Percentiles rank a stretch among this genome's conserved stretches.
Evolutionary conservation across 2,888 invertebrate species (phyloP).

Genomic region (Allacma fusca): DNA sequence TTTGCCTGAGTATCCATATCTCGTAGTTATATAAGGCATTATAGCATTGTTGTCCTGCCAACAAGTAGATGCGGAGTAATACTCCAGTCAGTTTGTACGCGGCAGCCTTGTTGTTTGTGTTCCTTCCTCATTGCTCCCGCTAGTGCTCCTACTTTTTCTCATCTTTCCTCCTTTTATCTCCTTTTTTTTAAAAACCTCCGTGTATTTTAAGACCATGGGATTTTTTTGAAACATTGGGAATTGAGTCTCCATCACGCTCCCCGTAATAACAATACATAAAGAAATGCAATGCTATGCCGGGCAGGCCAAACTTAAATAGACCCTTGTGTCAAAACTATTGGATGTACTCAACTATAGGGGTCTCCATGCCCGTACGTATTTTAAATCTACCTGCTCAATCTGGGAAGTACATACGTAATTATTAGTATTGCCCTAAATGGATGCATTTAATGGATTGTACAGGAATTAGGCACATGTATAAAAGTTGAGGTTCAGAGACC

Average conservation of each 20-base stretch:
- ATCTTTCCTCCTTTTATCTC: not conserved
- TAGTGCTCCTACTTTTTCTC: conserved; percentile 6
- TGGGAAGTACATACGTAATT: too few species aligned
- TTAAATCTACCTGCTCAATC: too few species aligned
- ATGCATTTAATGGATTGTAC: too few species aligned
- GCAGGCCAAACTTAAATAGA: too few species aligned
- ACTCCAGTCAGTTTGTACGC: conserved; percentile 8
- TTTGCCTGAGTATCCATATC: not conserved
- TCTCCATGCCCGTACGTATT: too few species aligned
- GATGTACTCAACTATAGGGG: too few species aligned
- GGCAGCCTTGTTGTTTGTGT: conserved; percentile 3
- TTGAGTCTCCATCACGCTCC: not conserved
- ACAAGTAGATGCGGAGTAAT: not conserved
- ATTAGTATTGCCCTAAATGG: too few species aligned
- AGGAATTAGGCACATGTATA: too few species aligned
- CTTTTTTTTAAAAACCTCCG: not conserved
- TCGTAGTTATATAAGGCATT: not conserved
- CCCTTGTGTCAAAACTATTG: too few species aligned
- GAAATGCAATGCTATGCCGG: too few species aligned
- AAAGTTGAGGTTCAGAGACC: too few species aligned
- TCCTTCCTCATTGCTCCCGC: conserved; percentile 32
- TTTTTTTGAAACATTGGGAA: not conserved
- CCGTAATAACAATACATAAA: too few species aligned
- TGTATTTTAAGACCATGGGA: conserved; percentile 7
- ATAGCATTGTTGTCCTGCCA: conserved; percentile 2